A percentile compares a stretch with the other conserved stretches of the same genome.
Evolutionary conservation across 2,888 invertebrate genomes (phyloP).

Genomic region (Dinocampus coccinellae): DNA sequence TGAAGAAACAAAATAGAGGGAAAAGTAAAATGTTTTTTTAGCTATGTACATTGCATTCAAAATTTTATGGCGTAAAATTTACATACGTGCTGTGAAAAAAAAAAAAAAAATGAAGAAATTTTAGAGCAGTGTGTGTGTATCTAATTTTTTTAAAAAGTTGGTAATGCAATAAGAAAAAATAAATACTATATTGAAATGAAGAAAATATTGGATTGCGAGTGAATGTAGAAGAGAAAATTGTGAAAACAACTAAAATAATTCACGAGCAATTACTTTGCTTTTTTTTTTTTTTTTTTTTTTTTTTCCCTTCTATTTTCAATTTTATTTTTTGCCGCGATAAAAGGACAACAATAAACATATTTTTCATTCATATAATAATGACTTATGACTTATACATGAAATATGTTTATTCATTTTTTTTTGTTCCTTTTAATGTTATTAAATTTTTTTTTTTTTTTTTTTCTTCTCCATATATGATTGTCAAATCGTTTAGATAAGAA

Average conservation of each 20-base stretch:
- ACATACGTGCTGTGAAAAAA: conserved; percentile 15
- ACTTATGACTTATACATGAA: background rate
- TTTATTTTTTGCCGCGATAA: background rate
- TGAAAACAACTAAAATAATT: background rate
- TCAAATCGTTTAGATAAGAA: background rate
- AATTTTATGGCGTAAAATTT: conserved; percentile 17
- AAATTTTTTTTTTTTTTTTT: background rate
- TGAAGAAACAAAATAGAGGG: background rate
- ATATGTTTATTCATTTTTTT: background rate
- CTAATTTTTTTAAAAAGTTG: conserved; percentile 15
- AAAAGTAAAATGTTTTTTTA: conserved; percentile 7
- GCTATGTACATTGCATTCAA: conserved; percentile 30
- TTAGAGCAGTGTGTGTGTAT: background rate
- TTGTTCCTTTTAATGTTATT: background rate
- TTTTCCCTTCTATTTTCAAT: background rate
- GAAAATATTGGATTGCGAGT: background rate
- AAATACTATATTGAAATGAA: background rate
- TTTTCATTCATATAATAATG: background rate
- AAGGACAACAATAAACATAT: background rate
- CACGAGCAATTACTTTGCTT: background rate
- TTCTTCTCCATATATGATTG: background rate
- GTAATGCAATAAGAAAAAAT: conserved; percentile 18
- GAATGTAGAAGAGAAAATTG: background rate
- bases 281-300: background rate
- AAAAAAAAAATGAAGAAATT: background rate